Evolutionary conservation across 2,797 vertebrate genomes (phyloP).

Genomic region (Rhinella marina): DNA sequence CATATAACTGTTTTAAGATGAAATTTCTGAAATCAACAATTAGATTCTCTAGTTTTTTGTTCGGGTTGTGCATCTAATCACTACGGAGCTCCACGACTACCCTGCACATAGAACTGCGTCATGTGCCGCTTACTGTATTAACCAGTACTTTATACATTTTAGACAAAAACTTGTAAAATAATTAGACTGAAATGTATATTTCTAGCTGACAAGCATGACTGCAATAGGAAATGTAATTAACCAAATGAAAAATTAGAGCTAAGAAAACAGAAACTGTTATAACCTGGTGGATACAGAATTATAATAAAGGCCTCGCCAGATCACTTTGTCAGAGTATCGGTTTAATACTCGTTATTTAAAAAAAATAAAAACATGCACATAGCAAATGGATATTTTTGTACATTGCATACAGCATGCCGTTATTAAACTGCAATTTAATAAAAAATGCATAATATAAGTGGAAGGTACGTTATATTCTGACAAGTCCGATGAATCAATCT

Average conservation of each 20-base stretch:
- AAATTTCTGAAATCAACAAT: not conserved
- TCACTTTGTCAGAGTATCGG: not conserved
- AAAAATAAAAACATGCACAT: not conserved
- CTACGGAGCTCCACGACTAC: not conserved
- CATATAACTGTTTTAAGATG: not conserved
- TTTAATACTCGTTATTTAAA: not conserved
- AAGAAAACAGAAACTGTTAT: not conserved
- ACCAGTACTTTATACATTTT: not conserved
- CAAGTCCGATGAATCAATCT: too few species aligned
- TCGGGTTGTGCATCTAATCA: too few species aligned
- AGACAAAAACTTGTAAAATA: not conserved
- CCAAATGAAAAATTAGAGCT: not conserved
- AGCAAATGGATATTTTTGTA: not conserved
- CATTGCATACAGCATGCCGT: not conserved
- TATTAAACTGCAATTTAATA: not conserved
- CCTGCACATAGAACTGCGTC: not conserved
- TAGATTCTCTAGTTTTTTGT: too few species aligned
- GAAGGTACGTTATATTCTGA: not conserved
- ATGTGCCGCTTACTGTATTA: not conserved
- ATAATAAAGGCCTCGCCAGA: not conserved
- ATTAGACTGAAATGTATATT: not conserved
- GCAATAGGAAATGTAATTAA: not conserved
- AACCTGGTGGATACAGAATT: not conserved
- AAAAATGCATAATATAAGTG: not conserved
- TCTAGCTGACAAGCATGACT: not conserved